Evolutionary conservation across 1,140 invertebrate species (phyloP).

Genomic region (Rhagoletis pomonella): DNA sequence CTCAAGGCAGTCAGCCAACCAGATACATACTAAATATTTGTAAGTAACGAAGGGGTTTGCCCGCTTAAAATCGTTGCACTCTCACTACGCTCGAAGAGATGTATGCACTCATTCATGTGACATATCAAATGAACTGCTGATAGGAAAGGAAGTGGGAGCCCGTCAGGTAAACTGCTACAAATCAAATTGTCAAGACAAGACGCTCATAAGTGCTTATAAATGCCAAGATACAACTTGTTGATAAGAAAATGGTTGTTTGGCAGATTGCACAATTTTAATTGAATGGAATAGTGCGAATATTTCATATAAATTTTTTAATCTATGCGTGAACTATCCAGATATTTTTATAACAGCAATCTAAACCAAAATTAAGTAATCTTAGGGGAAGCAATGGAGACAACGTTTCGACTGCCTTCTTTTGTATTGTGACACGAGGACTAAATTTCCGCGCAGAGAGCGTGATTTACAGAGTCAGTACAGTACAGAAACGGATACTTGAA

Average conservation of each 20-base stretch:
- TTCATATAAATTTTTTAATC: too few species aligned
- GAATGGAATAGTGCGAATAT: too few species aligned
- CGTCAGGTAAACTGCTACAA: conserved; percentile 32
- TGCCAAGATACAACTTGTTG: background rate
- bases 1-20: background rate
- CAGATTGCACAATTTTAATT: background rate
- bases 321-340: too few species aligned
- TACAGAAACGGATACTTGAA: too few species aligned
- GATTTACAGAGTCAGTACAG: too few species aligned
- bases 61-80: conserved; percentile 7
- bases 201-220: conserved; percentile 37
- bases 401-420: too few species aligned
- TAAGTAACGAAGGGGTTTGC: background rate
- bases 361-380: too few species aligned
- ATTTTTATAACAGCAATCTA: too few species aligned
- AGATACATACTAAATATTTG: background rate
- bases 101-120: background rate
- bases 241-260: conserved; percentile 11
- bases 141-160: background rate
- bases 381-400: too few species aligned
- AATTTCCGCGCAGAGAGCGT: too few species aligned
- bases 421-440: too few species aligned
- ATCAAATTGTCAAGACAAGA: conserved; percentile 48
- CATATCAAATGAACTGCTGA: conserved; percentile 16
- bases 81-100: background rate